Evolutionary conservation across 2,113 vertebrate genomes (phyloP).

Genomic region (Fregata magnificens): DNA sequence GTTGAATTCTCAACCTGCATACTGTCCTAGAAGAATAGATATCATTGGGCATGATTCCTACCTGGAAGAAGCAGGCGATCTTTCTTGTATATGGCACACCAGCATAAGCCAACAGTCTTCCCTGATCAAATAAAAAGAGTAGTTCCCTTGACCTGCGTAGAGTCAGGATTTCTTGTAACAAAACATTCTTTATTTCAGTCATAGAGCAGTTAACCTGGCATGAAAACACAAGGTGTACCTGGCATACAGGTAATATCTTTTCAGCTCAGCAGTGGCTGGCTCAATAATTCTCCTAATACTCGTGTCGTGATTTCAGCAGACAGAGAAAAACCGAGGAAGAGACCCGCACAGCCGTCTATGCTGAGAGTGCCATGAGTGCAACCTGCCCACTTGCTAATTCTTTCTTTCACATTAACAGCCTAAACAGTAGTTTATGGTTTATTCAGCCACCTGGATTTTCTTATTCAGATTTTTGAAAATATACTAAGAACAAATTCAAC

Average conservation of each 20-base stretch:
- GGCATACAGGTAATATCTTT: not conserved
- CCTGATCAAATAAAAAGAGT: not conserved
- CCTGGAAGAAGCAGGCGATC: not conserved
- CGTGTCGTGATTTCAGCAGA: not conserved
- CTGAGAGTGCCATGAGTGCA: not conserved
- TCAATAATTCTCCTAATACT: not conserved
- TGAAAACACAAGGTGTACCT: not conserved
- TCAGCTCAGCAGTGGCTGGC: not conserved
- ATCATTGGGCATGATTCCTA: not conserved
- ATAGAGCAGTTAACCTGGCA: not conserved
- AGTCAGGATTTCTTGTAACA: not conserved
- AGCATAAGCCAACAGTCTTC: not conserved
- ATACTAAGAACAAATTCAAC: not conserved
- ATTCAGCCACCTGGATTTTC: not conserved
- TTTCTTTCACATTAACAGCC: not conserved
- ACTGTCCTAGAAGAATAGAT: not conserved
- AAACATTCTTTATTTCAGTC: not conserved
- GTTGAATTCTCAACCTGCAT: not conserved
- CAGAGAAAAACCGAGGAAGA: fast-evolving
- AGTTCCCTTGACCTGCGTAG: not conserved
- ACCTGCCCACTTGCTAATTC: not conserved
- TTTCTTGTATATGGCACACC: not conserved
- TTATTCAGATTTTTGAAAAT: not conserved
- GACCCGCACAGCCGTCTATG: not conserved
- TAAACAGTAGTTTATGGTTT: not conserved